Evolutionary conservation across 2,797 vertebrate species (phyloP).

Genomic region (Sebastes iracundus): DNA sequence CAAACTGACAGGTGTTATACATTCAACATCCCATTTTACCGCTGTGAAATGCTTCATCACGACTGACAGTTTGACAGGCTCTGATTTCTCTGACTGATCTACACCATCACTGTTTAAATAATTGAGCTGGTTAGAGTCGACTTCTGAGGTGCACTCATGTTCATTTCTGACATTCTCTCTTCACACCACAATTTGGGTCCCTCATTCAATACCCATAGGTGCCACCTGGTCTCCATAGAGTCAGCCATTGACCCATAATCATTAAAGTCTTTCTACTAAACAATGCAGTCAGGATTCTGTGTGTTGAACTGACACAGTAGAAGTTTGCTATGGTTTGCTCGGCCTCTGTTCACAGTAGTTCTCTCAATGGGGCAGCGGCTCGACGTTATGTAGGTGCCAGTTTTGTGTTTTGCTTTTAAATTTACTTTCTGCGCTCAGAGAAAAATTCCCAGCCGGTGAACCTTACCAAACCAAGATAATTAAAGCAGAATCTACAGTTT

Average conservation of each 20-base stretch:
- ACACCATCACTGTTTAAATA: neutral
- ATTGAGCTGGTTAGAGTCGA: neutral
- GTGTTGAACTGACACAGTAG: neutral
- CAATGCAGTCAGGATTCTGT: neutral
- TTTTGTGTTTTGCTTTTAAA: neutral
- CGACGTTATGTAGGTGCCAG: neutral
- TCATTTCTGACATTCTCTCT: neutral
- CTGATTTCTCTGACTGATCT: neutral
- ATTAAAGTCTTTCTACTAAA: neutral
- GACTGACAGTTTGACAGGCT: slow-evolving; percentile 17
- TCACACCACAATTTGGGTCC: neutral
- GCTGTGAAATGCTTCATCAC: neutral
- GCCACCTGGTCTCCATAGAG: neutral
- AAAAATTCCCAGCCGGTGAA: neutral
- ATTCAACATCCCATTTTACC: neutral
- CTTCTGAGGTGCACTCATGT: neutral
- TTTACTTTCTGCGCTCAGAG: neutral
- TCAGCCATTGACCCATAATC: neutral
- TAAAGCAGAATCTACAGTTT: neutral
- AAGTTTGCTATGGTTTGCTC: neutral
- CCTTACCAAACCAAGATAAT: neutral
- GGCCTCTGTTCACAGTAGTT: neutral
- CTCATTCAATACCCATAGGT: neutral
- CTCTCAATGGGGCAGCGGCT: neutral
- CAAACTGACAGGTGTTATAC: slow-evolving; percentile 1